phyloP scores from a whole-genome alignment of 2,113 vertebrate genomes.

The Oreochromis niloticus region DNA sequence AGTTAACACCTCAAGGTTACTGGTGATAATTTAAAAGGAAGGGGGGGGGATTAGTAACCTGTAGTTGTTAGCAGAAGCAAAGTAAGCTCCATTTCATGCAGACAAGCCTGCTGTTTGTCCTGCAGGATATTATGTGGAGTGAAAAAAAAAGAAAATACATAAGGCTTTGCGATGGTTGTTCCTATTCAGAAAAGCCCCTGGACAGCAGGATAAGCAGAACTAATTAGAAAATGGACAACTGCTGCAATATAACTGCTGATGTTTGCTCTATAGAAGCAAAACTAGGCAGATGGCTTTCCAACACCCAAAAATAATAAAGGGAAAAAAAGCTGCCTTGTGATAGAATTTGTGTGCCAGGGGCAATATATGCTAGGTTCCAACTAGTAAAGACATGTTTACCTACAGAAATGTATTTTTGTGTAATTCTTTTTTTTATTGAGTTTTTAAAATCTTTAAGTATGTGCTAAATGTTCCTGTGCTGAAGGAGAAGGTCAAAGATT shows the following conservation, averaged over 20 bases:
- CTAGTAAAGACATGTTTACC: neutral
- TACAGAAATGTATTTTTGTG: neutral
- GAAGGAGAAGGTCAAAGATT: constrained; percentile 27
- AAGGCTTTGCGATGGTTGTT: neutral
- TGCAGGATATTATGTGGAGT: neutral
- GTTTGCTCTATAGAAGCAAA: neutral
- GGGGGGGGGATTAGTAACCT: neutral
- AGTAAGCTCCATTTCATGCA: neutral
- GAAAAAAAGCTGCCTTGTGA: neutral
- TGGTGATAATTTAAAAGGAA: neutral
- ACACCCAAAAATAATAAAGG: neutral
- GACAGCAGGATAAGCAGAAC: constrained; percentile 26
- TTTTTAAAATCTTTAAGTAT: neutral
- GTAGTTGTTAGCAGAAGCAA: neutral
- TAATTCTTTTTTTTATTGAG: neutral
- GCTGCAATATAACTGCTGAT: neutral
- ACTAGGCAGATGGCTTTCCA: neutral
- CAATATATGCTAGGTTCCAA: neutral
- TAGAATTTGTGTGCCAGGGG: neutral
- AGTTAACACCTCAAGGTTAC: neutral
- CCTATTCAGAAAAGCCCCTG: constrained; percentile 1
- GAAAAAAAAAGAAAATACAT: neutral
- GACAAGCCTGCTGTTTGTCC: constrained; percentile 17
- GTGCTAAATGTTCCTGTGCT: neutral
- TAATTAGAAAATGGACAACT: constrained; percentile 17